phyloP scores from a whole-genome alignment of 2,888 invertebrate genomes.

The Tinea trinotella region DNA sequence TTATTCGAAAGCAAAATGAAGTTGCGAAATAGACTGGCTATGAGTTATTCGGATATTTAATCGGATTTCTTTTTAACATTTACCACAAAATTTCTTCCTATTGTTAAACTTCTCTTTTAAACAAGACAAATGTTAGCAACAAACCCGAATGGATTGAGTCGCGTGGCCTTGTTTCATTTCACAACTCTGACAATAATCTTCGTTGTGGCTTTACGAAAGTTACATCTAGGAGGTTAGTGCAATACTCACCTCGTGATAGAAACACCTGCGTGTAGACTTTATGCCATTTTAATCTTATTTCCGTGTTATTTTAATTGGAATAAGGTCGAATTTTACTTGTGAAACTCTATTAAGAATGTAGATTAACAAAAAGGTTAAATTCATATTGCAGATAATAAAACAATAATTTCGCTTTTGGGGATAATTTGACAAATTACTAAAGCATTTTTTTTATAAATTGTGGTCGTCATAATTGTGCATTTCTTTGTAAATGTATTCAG shows the following conservation, averaged over 20 bases:
- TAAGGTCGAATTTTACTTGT: not conserved
- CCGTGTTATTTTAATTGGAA: not conserved
- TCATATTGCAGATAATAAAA: too few relatives aligned
- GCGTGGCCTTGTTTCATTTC: constrained; percentile 13
- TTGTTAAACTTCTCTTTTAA: constrained; percentile 21
- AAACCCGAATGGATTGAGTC: not conserved
- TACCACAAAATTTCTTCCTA: constrained; percentile 5
- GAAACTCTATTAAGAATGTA: not conserved
- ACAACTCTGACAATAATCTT: constrained; percentile 46
- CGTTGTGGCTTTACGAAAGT: constrained; percentile 48
- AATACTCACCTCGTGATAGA: not conserved
- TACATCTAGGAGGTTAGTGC: constrained; percentile 19
- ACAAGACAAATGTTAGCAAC: not conserved
- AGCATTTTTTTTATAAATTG: too few relatives aligned
- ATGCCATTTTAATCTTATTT: not conserved
- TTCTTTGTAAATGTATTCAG: too few relatives aligned
- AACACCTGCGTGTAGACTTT: not conserved
- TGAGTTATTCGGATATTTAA: too few relatives aligned
- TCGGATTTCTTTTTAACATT: constrained; percentile 19
- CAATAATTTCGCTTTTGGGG: too few relatives aligned
- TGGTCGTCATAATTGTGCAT: too few relatives aligned
- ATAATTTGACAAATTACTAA: too few relatives aligned
- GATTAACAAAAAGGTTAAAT: too few relatives aligned
- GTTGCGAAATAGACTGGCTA: too few relatives aligned
- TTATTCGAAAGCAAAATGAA: too few relatives aligned